These are phyloP conservation scores for Syngnathus floridae DNA, from an alignment of 2,113 vertebrate species.

Conservation along the genomic window DNA sequence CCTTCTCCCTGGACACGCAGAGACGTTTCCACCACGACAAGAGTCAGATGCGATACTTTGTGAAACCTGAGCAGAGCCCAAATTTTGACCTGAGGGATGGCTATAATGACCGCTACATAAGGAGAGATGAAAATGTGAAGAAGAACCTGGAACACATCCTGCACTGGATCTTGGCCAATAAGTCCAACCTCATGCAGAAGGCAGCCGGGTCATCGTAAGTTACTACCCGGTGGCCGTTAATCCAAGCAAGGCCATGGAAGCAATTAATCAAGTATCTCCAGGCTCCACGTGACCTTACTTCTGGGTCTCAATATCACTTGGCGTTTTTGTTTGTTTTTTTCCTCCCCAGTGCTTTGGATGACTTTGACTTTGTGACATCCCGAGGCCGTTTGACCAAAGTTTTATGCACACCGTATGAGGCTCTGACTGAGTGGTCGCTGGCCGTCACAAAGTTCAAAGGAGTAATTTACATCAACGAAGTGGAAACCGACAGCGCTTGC, in stretches of 20 bases:
- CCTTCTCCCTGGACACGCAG: slow-evolving; percentile 78
- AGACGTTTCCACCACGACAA: slow-evolving; percentile 79
- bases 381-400: slow-evolving; percentile 86
- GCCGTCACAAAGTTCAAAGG: slow-evolving; percentile 76
- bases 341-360: slow-evolving; percentile 68
- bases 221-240: neutral
- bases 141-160: slow-evolving; percentile 82
- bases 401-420: slow-evolving; percentile 82
- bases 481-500: slow-evolving; percentile 75
- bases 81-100: slow-evolving; percentile 79
- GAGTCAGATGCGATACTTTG: slow-evolving; percentile 77
- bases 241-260: neutral
- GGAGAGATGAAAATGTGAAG: slow-evolving; percentile 70
- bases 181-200: slow-evolving; percentile 38
- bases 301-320: neutral
- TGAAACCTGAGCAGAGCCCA: slow-evolving; percentile 66
- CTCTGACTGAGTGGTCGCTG: slow-evolving; percentile 80
- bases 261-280: neutral
- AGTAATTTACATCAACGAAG: slow-evolving; percentile 82
- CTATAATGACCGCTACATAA: slow-evolving; percentile 74
- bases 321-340: neutral
- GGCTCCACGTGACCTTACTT: neutral
- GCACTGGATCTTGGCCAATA: slow-evolving; percentile 73
- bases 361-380: slow-evolving; percentile 80
- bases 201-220: slow-evolving; percentile 49